These are phyloP conservation scores for Xiphorhynchus erythropygius DNA, from an alignment of 2,797 vertebrate species.

Conservation along the genomic window DNA sequence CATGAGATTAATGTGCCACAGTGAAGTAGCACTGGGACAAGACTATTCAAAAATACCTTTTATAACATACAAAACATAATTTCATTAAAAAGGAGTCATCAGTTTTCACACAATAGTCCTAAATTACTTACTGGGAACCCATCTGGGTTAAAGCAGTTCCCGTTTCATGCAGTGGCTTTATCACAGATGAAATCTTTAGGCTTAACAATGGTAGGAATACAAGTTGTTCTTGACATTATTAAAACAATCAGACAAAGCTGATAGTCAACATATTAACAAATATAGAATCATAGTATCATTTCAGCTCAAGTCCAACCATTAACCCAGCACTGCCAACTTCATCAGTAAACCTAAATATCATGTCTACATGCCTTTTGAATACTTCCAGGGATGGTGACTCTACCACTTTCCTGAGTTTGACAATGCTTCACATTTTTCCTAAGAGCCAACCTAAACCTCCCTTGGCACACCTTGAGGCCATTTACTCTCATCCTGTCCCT, in stretches of 20 bases:
- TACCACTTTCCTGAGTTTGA: neutral
- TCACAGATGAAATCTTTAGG: neutral
- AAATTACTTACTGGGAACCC: neutral
- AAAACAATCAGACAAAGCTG: neutral
- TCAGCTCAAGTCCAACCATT: neutral
- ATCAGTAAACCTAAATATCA: neutral
- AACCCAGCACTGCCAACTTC: neutral
- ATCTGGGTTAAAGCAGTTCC: neutral
- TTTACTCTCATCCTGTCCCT: neutral
- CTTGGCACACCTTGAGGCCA: neutral
- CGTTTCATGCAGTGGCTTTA: neutral
- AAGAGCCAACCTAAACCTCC: neutral
- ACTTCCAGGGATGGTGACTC: neutral
- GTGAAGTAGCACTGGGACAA: neutral
- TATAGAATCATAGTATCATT: neutral
- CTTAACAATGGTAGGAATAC: neutral
- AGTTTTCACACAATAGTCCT: neutral
- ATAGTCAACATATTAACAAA: neutral
- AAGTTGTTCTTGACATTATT: neutral
- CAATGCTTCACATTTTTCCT: neutral
- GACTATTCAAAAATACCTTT: neutral
- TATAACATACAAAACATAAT: neutral
- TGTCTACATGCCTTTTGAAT: neutral
- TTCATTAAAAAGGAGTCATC: neutral
- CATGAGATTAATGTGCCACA: neutral